These are phyloP conservation scores for Chloroceryle amazona DNA, from an alignment of 2,797 vertebrate genomes.

Conservation along the genomic window DNA sequence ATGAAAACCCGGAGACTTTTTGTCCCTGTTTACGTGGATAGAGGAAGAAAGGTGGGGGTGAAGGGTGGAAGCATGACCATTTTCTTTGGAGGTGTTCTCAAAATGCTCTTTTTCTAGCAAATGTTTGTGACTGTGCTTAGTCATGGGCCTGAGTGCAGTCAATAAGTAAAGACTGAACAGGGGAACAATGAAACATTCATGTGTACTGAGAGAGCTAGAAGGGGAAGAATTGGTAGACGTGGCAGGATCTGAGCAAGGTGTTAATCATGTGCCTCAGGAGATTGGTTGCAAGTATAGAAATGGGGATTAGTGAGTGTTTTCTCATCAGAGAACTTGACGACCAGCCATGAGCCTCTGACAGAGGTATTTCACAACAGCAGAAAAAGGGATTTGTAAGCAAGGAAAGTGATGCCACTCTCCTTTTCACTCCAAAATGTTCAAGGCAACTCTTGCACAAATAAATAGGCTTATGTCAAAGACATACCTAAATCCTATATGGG, in stretches of 20 bases:
- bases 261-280: slow-evolving; percentile 19
- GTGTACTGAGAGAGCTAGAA: neutral
- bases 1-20: slow-evolving; percentile 49
- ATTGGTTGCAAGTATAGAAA: neutral
- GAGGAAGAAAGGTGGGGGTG: neutral
- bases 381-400: neutral
- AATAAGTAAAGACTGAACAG: neutral
- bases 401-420: neutral
- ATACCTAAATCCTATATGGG: neutral
- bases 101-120: slow-evolving; percentile 19
- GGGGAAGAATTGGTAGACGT: neutral
- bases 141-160: neutral
- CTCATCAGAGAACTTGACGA: neutral
- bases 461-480: neutral
- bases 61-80: slow-evolving; percentile 10
- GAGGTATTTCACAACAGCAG: neutral
- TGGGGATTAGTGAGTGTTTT: neutral
- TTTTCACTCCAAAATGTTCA: neutral
- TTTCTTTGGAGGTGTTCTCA: slow-evolving; percentile 31
- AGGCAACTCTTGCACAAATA: neutral
- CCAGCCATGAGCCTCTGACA: neutral
- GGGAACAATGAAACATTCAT: slow-evolving; percentile 45
- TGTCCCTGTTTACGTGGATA: neutral
- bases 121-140: neutral
- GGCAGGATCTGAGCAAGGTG: slow-evolving; percentile 52